Conservation (phyloP, 2,888 invertebrate genomes). For the Melipona bicolor region DNA sequence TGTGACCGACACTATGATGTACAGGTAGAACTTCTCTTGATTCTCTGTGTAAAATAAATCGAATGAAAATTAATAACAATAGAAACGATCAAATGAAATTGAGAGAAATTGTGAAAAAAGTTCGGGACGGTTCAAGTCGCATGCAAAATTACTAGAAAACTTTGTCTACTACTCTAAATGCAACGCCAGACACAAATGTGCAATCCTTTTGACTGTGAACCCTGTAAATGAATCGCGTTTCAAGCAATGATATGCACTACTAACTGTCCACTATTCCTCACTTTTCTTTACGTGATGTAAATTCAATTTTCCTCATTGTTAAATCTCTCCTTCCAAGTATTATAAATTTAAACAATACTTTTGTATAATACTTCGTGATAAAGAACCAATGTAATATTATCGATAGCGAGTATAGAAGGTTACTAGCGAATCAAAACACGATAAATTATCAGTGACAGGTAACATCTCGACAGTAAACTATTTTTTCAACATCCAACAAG, state of each 20-base stretch:
- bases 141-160: constrained; percentile 48
- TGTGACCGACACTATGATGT: constrained; percentile 91
- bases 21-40: constrained; percentile 92
- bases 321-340: not conserved
- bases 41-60: constrained; percentile 86
- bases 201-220: constrained; percentile 34
- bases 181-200: constrained; percentile 60
- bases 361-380: no score
- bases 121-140: constrained; percentile 18
- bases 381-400: not conserved
- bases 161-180: constrained; percentile 40
- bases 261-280: not conserved
- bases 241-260: constrained; percentile 25
- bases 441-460: not conserved
- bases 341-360: not conserved
- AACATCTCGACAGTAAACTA: not conserved
- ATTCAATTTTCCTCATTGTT: not conserved
- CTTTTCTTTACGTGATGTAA: not conserved
- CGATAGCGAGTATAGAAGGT: not conserved
- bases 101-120: not conserved
- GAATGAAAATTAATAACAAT: not conserved
- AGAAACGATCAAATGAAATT: not conserved
- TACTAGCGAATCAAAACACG: not conserved
- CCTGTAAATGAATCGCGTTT: not conserved
- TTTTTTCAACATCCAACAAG: not conserved